Conservation (phyloP, 2,113 vertebrate species). For the Platysternon megacephalum region DNA sequence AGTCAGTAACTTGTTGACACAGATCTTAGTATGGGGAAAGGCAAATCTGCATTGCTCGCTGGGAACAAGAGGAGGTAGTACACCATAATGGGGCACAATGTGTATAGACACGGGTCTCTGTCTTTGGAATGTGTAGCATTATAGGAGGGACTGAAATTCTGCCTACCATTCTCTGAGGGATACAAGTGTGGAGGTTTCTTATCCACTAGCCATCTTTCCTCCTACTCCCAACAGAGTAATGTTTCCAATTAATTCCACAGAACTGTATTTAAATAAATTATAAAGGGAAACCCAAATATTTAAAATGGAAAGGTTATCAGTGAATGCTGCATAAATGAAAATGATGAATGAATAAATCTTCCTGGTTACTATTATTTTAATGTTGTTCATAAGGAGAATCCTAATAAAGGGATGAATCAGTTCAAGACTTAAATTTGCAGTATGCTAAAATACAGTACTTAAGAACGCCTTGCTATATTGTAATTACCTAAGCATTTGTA, state of each 20-base stretch:
- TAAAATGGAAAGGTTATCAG: not conserved
- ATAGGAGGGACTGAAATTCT: not conserved
- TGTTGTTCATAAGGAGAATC: not conserved
- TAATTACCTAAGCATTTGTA: not conserved
- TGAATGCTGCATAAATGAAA: not conserved
- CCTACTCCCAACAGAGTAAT: not conserved
- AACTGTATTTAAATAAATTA: not conserved
- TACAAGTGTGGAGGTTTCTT: not conserved
- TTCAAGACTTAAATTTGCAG: not conserved
- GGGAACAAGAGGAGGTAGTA: fast-evolving
- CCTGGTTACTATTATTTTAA: fast-evolving
- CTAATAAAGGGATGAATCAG: not conserved
- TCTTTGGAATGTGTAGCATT: not conserved
- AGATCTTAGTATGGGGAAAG: fast-evolving
- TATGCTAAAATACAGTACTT: not conserved
- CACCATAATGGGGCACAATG: fast-evolving
- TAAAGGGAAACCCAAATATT: slow-evolving; percentile 1
- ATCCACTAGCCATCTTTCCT: fast-evolving
- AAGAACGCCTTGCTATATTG: not conserved
- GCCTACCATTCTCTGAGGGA: not conserved
- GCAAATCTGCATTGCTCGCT: not conserved
- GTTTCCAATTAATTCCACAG: not conserved
- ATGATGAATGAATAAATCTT: fast-evolving
- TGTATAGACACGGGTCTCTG: not conserved
- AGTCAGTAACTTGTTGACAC: not conserved